phyloP scores from a whole-genome alignment of 2,888 invertebrate genomes.

The Phytoseiulus persimilis region DNA sequence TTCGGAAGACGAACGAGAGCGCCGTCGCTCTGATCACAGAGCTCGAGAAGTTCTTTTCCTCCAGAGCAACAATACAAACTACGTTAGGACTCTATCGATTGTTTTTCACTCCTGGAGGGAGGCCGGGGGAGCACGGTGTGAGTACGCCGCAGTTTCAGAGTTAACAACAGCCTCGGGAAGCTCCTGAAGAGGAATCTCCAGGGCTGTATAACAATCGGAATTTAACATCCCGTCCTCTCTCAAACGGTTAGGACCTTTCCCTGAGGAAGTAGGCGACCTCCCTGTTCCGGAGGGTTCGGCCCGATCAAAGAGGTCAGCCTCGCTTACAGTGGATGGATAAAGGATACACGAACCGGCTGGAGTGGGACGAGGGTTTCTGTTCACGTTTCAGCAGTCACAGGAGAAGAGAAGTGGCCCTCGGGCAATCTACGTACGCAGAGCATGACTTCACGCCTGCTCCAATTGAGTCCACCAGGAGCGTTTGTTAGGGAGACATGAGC shows the following conservation, averaged over 20 bases:
- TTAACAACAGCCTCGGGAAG: no score
- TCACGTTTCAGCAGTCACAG: neutral
- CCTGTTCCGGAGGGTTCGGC: neutral
- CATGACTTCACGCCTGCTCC: neutral
- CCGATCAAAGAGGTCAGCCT: neutral
- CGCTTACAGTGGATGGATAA: neutral
- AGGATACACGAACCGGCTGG: neutral
- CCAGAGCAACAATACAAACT: neutral
- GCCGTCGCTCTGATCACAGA: neutral
- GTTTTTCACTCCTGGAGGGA: neutral
- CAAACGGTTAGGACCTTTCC: neutral
- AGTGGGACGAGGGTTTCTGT: neutral
- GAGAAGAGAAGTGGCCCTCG: neutral
- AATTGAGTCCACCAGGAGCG: neutral
- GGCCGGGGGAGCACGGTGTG: neutral
- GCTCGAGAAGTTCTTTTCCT: neutral
- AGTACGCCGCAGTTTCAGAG: neutral
- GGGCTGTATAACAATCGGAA: neutral
- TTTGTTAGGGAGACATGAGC: neutral
- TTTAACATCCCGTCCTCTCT: neutral
- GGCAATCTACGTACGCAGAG: neutral
- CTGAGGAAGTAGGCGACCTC: neutral
- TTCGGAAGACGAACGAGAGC: neutral
- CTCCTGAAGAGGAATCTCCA: no score
- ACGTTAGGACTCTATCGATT: neutral